Evolutionary conservation across 2,888 invertebrate genomes (phyloP).

Genomic region (Netelia virgata): DNA sequence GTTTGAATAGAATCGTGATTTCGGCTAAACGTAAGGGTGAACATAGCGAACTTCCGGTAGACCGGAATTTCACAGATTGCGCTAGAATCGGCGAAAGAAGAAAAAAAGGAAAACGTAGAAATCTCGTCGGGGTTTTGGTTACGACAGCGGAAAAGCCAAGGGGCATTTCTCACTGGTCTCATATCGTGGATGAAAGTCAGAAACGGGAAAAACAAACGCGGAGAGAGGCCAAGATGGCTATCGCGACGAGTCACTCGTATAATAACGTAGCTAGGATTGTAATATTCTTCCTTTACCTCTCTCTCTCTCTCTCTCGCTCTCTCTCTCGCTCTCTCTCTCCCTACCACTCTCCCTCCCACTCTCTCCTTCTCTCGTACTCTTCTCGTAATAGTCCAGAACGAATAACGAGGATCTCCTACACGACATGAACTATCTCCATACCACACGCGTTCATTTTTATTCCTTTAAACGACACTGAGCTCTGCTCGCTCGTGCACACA

Average conservation of each 20-base stretch:
- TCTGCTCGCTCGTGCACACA: constrained; percentile 20
- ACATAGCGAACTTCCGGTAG: not conserved
- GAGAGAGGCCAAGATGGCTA: constrained; percentile 57
- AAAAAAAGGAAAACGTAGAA: constrained; percentile 29
- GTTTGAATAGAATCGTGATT: constrained; percentile 9
- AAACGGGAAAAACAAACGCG: constrained; percentile 47
- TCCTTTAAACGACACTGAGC: constrained; percentile 54
- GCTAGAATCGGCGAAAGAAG: constrained; percentile 16
- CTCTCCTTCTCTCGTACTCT: constrained; percentile 16
- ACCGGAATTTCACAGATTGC: constrained; percentile 14
- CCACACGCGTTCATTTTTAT: constrained; percentile 47
- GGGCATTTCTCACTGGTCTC: constrained; percentile 69
- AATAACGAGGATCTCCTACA: constrained; percentile 52
- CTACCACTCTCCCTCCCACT: not conserved
- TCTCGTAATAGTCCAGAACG: constrained; percentile 30
- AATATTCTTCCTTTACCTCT: constrained; percentile 44
- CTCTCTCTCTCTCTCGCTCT: not conserved
- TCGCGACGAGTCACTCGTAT: constrained; percentile 58
- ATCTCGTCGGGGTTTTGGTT: constrained; percentile 44
- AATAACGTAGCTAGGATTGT: constrained; percentile 49
- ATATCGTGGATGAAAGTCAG: constrained; percentile 52
- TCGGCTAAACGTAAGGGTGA: not conserved
- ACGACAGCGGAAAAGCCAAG: constrained; percentile 38
- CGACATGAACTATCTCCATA: constrained; percentile 53
- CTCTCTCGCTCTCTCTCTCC: constrained; percentile 2